These are phyloP conservation scores for Phyllostomus hastatus DNA, from an alignment of 2,113 vertebrate genomes.

Conservation along the genomic window DNA sequence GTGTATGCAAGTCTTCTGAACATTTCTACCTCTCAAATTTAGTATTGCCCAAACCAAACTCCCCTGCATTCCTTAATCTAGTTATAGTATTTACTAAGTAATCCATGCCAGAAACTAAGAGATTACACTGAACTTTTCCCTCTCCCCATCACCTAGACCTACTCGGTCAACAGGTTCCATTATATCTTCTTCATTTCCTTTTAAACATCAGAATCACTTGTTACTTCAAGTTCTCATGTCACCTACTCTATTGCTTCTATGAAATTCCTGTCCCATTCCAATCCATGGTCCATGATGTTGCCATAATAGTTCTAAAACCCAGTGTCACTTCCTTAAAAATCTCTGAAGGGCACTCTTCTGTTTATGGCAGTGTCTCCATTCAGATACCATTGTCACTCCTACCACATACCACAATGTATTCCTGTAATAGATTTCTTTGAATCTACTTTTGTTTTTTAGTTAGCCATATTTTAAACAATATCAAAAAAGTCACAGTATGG, in stretches of 20 bases:
- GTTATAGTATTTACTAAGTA: neutral
- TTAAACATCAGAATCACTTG: neutral
- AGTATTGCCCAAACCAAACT: neutral
- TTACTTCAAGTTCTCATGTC: neutral
- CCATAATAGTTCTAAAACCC: neutral
- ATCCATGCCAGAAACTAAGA: neutral
- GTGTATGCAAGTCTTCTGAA: neutral
- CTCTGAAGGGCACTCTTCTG: neutral
- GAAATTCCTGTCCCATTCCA: neutral
- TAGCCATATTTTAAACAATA: slow-evolving; percentile 11
- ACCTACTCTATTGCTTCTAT: neutral
- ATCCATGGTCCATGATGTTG: neutral
- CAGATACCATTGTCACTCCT: neutral
- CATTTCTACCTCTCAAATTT: neutral
- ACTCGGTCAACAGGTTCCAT: neutral
- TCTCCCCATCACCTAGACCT: neutral
- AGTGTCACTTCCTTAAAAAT: neutral
- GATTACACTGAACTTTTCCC: neutral
- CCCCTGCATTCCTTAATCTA: neutral
- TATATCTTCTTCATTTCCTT: neutral
- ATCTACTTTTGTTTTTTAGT: slow-evolving; percentile 11
- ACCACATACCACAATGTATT: neutral
- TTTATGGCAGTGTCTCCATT: neutral
- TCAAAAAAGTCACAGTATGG: neutral
- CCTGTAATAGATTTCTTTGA: neutral